Base-by-base conservation (phyloP, 2,797 vertebrate genomes). In the Bufotes viridis region DNA sequence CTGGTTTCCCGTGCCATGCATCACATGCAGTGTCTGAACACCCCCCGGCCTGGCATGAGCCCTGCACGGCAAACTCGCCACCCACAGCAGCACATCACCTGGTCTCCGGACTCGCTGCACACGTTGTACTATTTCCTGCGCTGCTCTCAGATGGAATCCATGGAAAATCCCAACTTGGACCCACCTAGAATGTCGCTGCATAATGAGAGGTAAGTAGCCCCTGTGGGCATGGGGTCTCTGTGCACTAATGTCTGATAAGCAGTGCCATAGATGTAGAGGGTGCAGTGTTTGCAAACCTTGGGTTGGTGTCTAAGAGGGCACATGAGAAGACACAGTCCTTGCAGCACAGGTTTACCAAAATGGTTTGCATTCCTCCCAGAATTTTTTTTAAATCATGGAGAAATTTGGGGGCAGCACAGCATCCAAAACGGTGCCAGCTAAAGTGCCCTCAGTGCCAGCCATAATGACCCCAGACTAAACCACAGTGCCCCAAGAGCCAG, bases 91-190 rank as follows among this genome's bases (percentile, higher is more conserved):
- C 92, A 96, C 3, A 94, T 96, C 85, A 97, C 96, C 72, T 99
- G 98, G 98, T 97, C 97, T 53, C 96, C 97, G 0, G 97, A 97
- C 0, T 97, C 98, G 85, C 96, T 99, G 1, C 97, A 96, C 79
- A 97, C 97, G 0, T 96, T 99, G 67, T 99, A 98, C 95, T 99
- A 99, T 93, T 99, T 98, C 95, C 94, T 99, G n/a, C 96, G 96
- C 82, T 97, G 96, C 65, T 96, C 96, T 20, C 97, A 98, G 76
- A 97, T 97, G 97, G 98, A 99, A 81, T 97, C 96, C 3, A 94
- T 97, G 95, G 98, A 99, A 91, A 97, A 98, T 84, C 97, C 97
- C 69, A 97, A 98, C 95, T 93, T 98, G 57, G 97, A 97, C 90
- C 97, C 97, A 11, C 96, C 96, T 0, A 92, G 94, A 90, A 95